Base-by-base conservation (phyloP, 2,113 vertebrate genomes). In the Gobiocypris rarus region DNA sequence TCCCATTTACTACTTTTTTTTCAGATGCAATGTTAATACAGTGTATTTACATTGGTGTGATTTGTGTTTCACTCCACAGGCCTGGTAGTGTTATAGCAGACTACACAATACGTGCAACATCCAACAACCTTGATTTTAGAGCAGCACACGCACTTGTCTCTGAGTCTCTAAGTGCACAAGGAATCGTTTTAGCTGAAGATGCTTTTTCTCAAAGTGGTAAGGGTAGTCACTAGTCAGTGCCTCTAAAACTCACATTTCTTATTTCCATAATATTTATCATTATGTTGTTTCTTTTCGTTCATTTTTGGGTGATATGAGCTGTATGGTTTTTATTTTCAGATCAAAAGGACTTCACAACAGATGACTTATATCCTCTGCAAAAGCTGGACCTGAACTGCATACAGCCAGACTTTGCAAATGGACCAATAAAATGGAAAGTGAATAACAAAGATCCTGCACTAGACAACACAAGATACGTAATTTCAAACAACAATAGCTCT, bases 1-100 rank as follows among this genome's bases (percentile, higher is more conserved):
- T 75, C 0, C 22, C 22, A 15, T 14, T 13, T 75, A 22, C 56
- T n/a, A 4, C 10, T 50, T 24, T 67, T 24, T 67, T 17, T 69
- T 3, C 3, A 26, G 28, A 14, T 45, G 19, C 24, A 74, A 1
- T 52, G 3, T 45, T 7, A 75, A 34, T 69, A 7, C 0, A 48
- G n/a, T 34, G 3, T 58, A 5, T 14, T 63, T 3, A 5, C 3
- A 38, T 7, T 48, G 15, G 22, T 73, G 26, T 45, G 82, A 0
- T 81, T 77, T 89, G 6, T 83, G 83, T 74, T 26, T 65, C 19
- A 5, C 61, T 63, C 5, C 71, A 61, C 81, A 94, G 93, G 4
- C 0, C 43, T 56, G 93, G 93, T 63, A 94, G 93, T 26, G 5
- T 91, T n/a, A 85, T 93, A 41, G 61, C 56, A 83, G 84, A 91